A percentile compares a stretch with the other conserved stretches of the same genome.
These are phyloP conservation scores for Microcebus jonahi DNA, from an alignment of 2,113 vertebrate genomes.

Conservation along the genomic window DNA sequence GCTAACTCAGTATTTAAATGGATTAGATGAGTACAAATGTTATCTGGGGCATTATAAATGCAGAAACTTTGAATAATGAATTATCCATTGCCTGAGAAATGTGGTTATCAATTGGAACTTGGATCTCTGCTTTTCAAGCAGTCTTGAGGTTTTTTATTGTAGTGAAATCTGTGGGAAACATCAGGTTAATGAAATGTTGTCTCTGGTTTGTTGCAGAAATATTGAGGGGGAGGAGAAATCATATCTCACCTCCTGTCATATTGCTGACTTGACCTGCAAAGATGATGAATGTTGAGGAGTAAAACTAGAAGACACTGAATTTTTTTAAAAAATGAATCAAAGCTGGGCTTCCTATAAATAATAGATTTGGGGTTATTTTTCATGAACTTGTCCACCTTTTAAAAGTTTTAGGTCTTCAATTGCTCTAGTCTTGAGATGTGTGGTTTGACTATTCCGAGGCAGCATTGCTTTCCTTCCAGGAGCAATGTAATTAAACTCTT, in stretches of 20 bases:
- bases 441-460: background rate
- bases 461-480: slow-evolving; percentile 20
- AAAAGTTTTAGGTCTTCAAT: background rate
- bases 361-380: slow-evolving; percentile 53
- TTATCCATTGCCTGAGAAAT: background rate
- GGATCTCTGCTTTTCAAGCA: background rate
- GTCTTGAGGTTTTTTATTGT: background rate
- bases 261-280: background rate
- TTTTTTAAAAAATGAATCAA: slow-evolving; percentile 62
- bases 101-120: background rate
- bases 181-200: background rate
- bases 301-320: slow-evolving; percentile 16
- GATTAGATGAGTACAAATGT: background rate
- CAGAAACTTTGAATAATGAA: background rate
- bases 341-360: slow-evolving; percentile 55
- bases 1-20: background rate
- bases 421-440: background rate
- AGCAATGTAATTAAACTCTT: slow-evolving; percentile 41
- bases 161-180: background rate
- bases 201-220: background rate
- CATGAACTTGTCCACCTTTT: slow-evolving; percentile 1
- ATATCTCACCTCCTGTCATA: background rate
- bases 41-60: background rate
- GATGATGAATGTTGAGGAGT: slow-evolving; percentile 18
- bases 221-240: background rate